A percentile compares a stretch with the other conserved stretches of the same genome.
These are phyloP conservation scores for Heterotis niloticus DNA, from an alignment of 2,113 vertebrate genomes.

Conservation along the genomic window DNA sequence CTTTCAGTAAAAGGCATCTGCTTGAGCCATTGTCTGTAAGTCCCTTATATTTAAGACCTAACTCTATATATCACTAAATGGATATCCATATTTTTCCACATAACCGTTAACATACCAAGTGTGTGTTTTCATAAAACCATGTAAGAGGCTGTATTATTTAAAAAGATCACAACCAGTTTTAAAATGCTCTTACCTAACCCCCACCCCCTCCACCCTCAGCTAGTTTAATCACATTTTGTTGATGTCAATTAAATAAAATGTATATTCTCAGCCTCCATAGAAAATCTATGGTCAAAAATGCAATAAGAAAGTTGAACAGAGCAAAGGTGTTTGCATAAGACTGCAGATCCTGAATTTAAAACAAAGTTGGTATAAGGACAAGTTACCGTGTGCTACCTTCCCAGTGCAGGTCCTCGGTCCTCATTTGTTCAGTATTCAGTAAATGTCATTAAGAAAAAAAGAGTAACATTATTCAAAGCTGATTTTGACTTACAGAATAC, in stretches of 20 bases:
- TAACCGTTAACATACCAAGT: too few species aligned
- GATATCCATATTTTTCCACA: too few species aligned
- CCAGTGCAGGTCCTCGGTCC: background rate
- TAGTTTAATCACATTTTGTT: background rate
- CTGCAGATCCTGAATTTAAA: background rate
- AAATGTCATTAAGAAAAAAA: constrained; percentile 7
- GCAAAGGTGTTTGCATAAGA: background rate
- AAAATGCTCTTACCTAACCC: constrained; percentile 6
- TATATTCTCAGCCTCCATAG: too few species aligned
- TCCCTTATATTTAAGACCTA: background rate
- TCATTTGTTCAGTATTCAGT: background rate
- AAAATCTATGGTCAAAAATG: background rate
- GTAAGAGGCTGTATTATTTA: constrained; percentile 8
- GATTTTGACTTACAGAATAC: constrained; percentile 9
- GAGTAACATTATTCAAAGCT: background rate
- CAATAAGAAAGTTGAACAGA: background rate
- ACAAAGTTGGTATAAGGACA: background rate
- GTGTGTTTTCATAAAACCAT: background rate
- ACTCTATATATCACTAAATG: background rate
- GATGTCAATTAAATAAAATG: background rate
- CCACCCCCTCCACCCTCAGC: background rate
- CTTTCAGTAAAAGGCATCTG: background rate
- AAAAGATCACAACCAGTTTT: constrained; percentile 4
- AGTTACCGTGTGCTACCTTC: background rate
- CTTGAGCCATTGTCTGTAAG: background rate